Evolutionary conservation across 2,113 vertebrate genomes (phyloP).

Genomic region (Thomomys bottae): DNA sequence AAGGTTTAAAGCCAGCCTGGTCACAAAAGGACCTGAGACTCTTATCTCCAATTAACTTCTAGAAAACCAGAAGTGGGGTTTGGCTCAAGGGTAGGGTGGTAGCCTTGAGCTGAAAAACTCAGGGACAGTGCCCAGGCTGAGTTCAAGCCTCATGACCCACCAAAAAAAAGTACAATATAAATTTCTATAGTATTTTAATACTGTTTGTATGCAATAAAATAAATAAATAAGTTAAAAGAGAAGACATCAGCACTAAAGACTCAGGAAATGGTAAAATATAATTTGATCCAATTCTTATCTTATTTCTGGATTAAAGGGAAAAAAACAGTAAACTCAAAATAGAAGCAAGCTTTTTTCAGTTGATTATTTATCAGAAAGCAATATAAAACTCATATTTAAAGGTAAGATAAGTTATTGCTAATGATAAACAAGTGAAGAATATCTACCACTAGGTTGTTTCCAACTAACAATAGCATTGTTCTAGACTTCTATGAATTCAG

Average conservation of each 20-base stretch:
- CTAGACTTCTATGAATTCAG: background rate
- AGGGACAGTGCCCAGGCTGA: no score
- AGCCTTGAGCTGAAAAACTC: no score
- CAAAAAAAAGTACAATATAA: no score
- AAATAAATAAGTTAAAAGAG: no score
- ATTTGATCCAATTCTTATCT: conserved; percentile 5
- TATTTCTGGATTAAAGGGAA: conserved; percentile 26
- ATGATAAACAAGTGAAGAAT: background rate
- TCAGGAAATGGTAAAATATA: conserved; percentile 19
- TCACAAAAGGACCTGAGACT: no score
- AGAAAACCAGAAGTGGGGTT: no score
- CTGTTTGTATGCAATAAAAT: no score
- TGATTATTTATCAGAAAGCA: background rate
- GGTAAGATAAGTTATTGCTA: background rate
- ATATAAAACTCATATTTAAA: conserved; percentile 26
- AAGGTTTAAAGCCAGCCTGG: no score
- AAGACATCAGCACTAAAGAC: conserved; percentile 3
- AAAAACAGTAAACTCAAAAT: background rate
- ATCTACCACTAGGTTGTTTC: background rate
- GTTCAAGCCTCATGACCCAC: no score
- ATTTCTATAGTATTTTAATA: no score
- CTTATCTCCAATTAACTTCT: no score
- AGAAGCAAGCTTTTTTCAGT: background rate
- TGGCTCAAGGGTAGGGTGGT: no score
- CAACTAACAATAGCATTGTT: background rate